phyloP scores from a whole-genome alignment of 1,140 invertebrate genomes.

The Drosophila mayri region DNA sequence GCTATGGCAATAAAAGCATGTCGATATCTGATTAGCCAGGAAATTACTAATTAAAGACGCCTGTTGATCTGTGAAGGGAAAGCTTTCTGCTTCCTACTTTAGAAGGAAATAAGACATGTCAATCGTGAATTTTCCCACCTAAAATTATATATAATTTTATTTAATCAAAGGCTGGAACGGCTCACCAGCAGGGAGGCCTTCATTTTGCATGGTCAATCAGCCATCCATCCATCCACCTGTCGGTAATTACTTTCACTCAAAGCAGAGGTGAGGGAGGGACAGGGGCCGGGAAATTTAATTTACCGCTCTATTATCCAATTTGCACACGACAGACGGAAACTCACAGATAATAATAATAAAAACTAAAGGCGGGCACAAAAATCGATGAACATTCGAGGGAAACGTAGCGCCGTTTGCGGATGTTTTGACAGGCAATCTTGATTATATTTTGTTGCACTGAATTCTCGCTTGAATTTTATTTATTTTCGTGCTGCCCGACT shows the following conservation, averaged over 20 bases:
- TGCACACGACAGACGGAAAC: slow-evolving; percentile 44
- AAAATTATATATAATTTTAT: slow-evolving; percentile 22
- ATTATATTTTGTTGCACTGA: slow-evolving; percentile 40
- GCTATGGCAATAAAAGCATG: background rate
- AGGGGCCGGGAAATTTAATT: slow-evolving; percentile 41
- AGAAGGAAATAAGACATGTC: background rate
- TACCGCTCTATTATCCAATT: slow-evolving; percentile 64
- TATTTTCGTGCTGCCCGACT: slow-evolving; percentile 27
- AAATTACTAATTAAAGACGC: background rate
- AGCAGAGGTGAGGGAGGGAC: slow-evolving; percentile 1
- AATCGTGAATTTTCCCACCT: slow-evolving; percentile 5
- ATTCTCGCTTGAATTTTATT: slow-evolving; percentile 18
- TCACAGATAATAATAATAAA: slow-evolving; percentile 63
- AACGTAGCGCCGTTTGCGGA: slow-evolving; percentile 17
- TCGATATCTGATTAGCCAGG: background rate
- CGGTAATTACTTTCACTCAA: slow-evolving; percentile 50
- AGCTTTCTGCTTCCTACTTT: background rate
- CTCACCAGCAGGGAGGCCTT: background rate
- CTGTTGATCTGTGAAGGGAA: background rate
- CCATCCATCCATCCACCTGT: slow-evolving; percentile 9
- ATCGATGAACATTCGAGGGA: slow-evolving; percentile 41
- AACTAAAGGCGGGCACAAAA: slow-evolving; percentile 44
- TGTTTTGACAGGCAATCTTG: slow-evolving; percentile 49
- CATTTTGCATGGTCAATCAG: slow-evolving; percentile 10
- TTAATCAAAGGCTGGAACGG: slow-evolving; percentile 3